phyloP scores from a whole-genome alignment of 2,113 vertebrate genomes.

The Geococcyx californianus region DNA sequence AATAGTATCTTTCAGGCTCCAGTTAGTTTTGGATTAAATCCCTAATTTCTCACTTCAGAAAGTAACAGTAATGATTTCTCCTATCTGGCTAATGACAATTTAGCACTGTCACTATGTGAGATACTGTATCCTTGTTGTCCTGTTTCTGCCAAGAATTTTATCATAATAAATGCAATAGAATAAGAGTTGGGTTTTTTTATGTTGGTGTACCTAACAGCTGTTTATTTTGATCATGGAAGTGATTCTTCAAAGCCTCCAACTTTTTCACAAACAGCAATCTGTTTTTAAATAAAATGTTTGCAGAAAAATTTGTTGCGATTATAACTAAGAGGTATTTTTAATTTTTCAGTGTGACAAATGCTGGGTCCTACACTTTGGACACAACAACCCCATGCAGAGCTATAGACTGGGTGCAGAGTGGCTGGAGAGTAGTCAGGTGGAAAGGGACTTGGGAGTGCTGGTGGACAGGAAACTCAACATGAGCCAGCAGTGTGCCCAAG shows the following conservation, averaged over 20 bases:
- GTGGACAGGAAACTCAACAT: no score
- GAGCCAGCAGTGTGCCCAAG: no score
- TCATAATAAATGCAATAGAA: conserved; percentile 39
- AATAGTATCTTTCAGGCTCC: neutral
- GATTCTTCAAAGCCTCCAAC: conserved; percentile 33
- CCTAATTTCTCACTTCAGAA: conserved; percentile 39
- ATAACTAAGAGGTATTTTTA: neutral
- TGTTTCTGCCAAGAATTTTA: conserved; percentile 52
- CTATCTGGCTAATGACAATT: conserved; percentile 46
- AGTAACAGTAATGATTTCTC: conserved; percentile 49
- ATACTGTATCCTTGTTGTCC: conserved; percentile 20
- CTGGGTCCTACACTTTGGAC: no score
- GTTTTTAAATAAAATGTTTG: conserved; percentile 40
- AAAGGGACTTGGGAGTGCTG: no score
- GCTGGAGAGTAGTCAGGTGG: no score
- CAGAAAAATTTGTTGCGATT: neutral
- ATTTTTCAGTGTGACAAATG: neutral
- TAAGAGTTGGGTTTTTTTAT: conserved; percentile 32
- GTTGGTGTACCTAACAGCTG: conserved; percentile 48
- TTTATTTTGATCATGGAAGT: conserved; percentile 38
- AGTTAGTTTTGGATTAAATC: conserved; percentile 34
- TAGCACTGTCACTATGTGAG: conserved; percentile 36
- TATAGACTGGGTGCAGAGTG: no score
- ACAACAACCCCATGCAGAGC: no score
- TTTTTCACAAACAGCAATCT: conserved; percentile 28